Percentiles rank a stretch among this genome's conserved stretches.
These are phyloP conservation scores for Laticauda colubrina DNA, from an alignment of 2,113 vertebrate species.

Conservation along the genomic window DNA sequence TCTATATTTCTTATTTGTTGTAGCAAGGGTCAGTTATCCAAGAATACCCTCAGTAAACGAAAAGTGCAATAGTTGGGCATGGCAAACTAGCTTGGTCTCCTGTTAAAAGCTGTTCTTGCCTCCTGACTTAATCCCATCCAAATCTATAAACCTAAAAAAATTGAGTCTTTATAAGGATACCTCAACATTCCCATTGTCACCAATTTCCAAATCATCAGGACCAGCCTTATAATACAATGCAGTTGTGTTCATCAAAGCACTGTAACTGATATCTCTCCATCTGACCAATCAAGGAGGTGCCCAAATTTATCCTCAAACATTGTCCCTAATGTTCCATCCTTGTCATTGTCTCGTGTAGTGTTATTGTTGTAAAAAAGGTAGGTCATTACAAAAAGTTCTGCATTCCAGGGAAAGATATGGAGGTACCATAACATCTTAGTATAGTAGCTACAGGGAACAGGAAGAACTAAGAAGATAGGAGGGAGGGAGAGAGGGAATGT, in stretches of 20 bases:
- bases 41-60: neutral
- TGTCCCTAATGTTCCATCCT: neutral
- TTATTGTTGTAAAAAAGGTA: neutral
- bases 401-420: neutral
- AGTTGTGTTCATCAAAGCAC: neutral
- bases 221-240: no score
- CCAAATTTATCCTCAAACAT: neutral
- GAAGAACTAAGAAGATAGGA: neutral
- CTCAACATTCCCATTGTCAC: no score
- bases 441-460: neutral
- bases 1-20: neutral
- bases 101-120: neutral
- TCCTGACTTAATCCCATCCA: neutral
- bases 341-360: neutral
- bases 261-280: neutral
- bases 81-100: neutral
- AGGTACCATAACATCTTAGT: neutral
- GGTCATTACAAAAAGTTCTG: neutral
- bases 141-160: neutral
- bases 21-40: neutral
- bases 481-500: neutral
- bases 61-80: neutral
- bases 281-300: neutral
- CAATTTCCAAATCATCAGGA: no score
- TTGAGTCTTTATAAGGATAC: no score